Percentiles rank a stretch among this genome's conserved stretches.
phyloP scores from a whole-genome alignment of 1,140 invertebrate species.

The Stegodyphus dumicola region DNA sequence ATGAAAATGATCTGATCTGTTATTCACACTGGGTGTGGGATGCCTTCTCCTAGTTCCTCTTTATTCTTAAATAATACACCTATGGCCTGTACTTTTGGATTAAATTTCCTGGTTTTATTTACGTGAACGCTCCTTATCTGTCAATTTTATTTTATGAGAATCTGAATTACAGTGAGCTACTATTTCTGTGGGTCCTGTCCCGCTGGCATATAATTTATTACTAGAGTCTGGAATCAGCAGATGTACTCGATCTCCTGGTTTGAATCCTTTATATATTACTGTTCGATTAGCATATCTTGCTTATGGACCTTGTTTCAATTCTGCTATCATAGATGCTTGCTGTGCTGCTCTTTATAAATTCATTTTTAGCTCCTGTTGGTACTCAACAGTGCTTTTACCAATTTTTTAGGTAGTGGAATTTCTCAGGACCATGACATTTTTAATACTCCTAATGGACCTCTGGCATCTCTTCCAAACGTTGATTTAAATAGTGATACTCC shows the following conservation, averaged over 20 bases:
- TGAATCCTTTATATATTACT: neutral
- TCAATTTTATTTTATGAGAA: neutral
- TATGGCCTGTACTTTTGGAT: neutral
- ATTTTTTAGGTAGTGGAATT: no score
- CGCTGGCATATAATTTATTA: neutral
- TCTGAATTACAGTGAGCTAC: neutral
- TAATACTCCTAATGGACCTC: no score
- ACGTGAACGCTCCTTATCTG: neutral
- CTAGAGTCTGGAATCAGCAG: neutral
- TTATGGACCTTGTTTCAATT: neutral
- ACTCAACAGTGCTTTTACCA: neutral
- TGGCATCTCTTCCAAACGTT: neutral
- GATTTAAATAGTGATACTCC: neutral
- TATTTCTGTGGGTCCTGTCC: neutral
- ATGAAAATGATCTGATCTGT: neutral
- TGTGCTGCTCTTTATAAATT: neutral
- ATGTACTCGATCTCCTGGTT: neutral
- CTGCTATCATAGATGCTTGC: no score
- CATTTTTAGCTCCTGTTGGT: neutral
- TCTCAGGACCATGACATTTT: no score
- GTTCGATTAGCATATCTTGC: neutral
- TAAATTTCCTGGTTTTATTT: neutral
- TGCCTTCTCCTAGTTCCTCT: neutral
- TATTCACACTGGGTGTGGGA: neutral
- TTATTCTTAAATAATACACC: slow-evolving; percentile 1